Percentiles rank a stretch among this genome's conserved stretches.
These are phyloP conservation scores for Campylomormyrus tamandua DNA, from an alignment of 2,113 vertebrate species.

Conservation along the genomic window DNA sequence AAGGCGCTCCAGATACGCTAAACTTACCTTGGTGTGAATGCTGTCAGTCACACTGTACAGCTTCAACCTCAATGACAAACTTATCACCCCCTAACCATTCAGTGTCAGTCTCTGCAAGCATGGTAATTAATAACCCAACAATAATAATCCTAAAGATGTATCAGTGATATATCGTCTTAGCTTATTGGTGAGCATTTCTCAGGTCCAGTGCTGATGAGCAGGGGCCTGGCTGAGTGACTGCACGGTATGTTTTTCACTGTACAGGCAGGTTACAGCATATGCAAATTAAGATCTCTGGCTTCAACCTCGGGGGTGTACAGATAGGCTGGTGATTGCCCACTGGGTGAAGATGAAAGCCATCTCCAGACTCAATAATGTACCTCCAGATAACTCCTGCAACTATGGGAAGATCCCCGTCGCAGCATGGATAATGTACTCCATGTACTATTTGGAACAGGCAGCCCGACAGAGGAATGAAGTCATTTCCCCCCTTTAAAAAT, in stretches of 20 bases:
- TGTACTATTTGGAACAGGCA: background rate
- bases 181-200: background rate
- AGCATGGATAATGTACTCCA: background rate
- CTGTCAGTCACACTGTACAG: background rate
- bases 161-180: background rate
- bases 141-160: background rate
- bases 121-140: background rate
- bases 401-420: background rate
- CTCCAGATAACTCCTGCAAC: background rate
- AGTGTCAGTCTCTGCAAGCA: background rate
- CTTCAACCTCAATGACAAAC: background rate
- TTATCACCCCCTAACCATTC: background rate
- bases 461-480: background rate
- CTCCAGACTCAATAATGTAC: background rate
- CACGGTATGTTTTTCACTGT: background rate
- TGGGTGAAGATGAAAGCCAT: background rate
- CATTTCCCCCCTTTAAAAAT: background rate
- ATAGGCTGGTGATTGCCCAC: background rate
- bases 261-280: background rate
- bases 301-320: background rate
- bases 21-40: constrained; percentile 24
- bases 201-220: background rate
- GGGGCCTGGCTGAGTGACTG: background rate
- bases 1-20: constrained; percentile 31
- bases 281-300: background rate